These are phyloP conservation scores for Eupithecia tripunctaria DNA, from an alignment of 2,888 invertebrate genomes.

Conservation along the genomic window DNA sequence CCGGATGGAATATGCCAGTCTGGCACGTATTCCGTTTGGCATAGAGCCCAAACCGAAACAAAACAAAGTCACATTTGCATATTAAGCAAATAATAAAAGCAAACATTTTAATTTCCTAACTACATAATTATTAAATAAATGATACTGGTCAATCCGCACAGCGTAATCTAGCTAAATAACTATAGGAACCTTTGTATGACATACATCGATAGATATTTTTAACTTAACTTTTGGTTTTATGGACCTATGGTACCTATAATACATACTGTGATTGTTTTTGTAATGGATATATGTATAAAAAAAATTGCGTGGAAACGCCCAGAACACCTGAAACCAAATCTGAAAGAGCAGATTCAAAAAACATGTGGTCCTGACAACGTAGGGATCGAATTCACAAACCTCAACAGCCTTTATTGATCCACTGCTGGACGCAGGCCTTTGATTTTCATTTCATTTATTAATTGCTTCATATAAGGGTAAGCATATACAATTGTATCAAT, in stretches of 20 bases:
- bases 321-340: background rate
- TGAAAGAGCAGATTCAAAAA: background rate
- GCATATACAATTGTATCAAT: no score
- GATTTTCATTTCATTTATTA: no score
- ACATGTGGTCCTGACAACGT: background rate
- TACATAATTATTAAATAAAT: background rate
- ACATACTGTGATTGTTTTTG: no score
- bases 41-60: background rate
- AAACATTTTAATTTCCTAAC: background rate
- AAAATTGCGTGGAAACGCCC: no score
- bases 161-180: background rate
- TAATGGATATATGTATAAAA: no score
- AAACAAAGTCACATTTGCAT: background rate
- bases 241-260: no score
- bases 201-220: no score
- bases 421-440: no score
- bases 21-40: conserved; percentile 12
- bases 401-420: no score
- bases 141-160: background rate
- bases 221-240: no score
- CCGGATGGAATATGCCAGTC: background rate
- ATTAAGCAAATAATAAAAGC: background rate
- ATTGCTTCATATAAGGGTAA: no score
- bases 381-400: background rate
- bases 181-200: no score